These are phyloP conservation scores for Ellobius talpinus DNA, from an alignment of 2,113 vertebrate species.

Conservation along the genomic window DNA sequence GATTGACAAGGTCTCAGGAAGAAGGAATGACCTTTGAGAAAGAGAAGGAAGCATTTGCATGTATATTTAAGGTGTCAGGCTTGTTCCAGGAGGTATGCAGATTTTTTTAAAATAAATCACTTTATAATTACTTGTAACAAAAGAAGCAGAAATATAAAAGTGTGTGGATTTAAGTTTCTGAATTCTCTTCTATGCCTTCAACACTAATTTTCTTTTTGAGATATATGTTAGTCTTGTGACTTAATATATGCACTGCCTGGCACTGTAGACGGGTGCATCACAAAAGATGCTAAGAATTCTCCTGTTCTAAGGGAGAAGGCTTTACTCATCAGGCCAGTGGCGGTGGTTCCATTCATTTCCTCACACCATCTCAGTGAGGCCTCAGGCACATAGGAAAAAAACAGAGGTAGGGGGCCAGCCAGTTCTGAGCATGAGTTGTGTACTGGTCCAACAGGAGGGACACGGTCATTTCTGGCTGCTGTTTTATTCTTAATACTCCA, in stretches of 20 bases:
- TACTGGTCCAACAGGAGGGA: neutral
- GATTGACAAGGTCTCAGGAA: neutral
- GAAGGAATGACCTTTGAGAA: neutral
- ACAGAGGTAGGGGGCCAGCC: neutral
- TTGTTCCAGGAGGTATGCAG: neutral
- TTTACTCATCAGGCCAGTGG: neutral
- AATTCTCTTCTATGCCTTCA: slow-evolving; percentile 51
- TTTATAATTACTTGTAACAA: slow-evolving; percentile 60
- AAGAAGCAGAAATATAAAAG: slow-evolving; percentile 43
- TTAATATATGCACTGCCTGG: slow-evolving; percentile 27
- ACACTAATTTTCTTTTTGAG: slow-evolving; percentile 70
- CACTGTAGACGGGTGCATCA: slow-evolving; percentile 24
- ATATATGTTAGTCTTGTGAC: slow-evolving; percentile 47
- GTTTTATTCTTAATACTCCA: neutral
- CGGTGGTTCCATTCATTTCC: neutral
- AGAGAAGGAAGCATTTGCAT: neutral
- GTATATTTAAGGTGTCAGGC: slow-evolving; percentile 46
- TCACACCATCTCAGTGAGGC: neutral
- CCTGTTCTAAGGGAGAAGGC: neutral
- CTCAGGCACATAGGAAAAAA: neutral
- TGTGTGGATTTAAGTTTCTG: slow-evolving; percentile 13
- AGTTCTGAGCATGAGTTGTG: neutral
- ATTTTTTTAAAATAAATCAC: neutral
- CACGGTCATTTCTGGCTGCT: neutral
- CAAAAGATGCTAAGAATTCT: slow-evolving; percentile 25